Base-by-base conservation (phyloP, 2,888 invertebrate species). In the Boloria euphrosyne region DNA sequence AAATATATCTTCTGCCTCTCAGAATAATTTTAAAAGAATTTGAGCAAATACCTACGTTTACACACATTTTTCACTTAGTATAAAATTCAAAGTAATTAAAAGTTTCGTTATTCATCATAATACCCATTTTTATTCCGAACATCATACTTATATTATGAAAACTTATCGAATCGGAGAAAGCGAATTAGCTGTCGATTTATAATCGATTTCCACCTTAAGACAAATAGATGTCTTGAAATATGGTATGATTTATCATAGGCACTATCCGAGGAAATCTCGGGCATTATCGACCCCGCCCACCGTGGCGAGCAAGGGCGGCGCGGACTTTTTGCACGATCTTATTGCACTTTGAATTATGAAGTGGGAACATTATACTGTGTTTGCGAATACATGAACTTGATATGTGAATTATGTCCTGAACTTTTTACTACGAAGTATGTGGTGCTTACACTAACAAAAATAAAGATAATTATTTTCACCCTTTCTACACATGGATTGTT, bases 211-310 rank as follows among this genome's bases (percentile, higher is more conserved):
- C 59, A 52, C 44, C 44, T 58, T 49, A 70, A 67, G 62, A 70
- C 67, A 70, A 67, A 67, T 65, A 70, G 67, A 61, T 69, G 61
- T 63, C 55, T 67, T 62, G 65, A 67, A 62, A 55, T 69, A 67
- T 59, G 51, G 55, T 44, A 53, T 69, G 68, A 66, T 68, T 67
- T 67, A 71, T 72, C 67, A 66, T 46, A 65, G 52, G 50, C 51
- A 55, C 63, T 65, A 71, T 67, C 69, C 69, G 50, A 62, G 69
- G 60, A 62, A 59, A 73, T 73, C 67, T 69, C 64, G 53, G 52
- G 63, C 63, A 63, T 64, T 66, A 71, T 73, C 72, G 57, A 67
- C 75, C 62, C 71, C 73, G 73, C 73, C 71, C 68, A 71, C 70
- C 27, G 38, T 43, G 62, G 55, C 46, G n/a, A 65, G 69, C 64